Evolutionary conservation across 2,113 vertebrate species (phyloP).

Genomic region (Dasypus novemcinctus): DNA sequence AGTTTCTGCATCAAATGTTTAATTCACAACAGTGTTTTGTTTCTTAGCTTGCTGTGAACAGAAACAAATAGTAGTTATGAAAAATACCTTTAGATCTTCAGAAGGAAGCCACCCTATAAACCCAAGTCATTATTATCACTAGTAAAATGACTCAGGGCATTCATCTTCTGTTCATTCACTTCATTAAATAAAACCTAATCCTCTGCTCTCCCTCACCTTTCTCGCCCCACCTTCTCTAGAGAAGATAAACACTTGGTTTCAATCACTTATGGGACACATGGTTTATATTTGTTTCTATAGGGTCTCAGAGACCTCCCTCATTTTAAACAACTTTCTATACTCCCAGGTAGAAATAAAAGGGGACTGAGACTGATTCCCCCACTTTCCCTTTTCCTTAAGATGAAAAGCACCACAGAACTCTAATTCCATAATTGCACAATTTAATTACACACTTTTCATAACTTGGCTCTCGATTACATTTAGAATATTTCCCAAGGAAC

Average conservation of each 20-base stretch:
- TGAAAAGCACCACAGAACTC: neutral
- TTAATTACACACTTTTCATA: neutral
- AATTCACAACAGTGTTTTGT: constrained; percentile 61
- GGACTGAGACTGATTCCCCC: rapidly evolving
- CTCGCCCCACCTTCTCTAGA: neutral
- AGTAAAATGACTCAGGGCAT: neutral
- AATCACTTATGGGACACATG: neutral
- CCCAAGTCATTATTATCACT: constrained; percentile 3
- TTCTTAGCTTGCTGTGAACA: constrained; percentile 38
- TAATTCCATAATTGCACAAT: neutral
- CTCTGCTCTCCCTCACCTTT: neutral
- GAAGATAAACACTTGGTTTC: neutral
- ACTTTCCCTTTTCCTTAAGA: neutral
- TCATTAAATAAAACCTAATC: neutral
- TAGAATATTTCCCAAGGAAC: neutral
- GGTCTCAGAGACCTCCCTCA: neutral
- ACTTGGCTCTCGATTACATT: neutral
- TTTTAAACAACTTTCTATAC: neutral
- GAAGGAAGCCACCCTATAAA: constrained; percentile 68
- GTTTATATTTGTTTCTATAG: neutral
- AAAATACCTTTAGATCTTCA: constrained; percentile 65
- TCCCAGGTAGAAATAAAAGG: neutral
- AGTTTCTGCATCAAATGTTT: constrained; percentile 20
- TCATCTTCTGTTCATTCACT: neutral
- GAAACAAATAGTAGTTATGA: constrained; percentile 14